Base-by-base conservation (phyloP, 2,797 vertebrate genomes). In the Rhynchonycteris naso region DNA sequence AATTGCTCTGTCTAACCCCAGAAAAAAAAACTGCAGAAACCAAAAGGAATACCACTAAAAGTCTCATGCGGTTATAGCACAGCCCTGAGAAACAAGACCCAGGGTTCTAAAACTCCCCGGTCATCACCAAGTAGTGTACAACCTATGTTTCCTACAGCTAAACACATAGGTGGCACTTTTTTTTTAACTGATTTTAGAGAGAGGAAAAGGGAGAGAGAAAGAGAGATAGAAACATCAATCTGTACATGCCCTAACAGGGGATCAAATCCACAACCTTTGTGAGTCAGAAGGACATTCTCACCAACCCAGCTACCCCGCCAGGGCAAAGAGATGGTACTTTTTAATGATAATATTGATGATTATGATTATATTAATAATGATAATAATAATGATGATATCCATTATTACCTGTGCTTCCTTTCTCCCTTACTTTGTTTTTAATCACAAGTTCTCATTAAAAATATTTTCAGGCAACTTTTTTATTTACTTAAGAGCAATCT, bases 391-490 rank as follows among this genome's bases (percentile, higher is more conserved):
- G 18, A 84, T n/a, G n/a, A n/a, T n/a, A n/a, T 8, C 22, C 50
- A 28, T 13, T 30, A 54, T 58, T 35, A 47, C 38, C 50, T 58
- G 18, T 43, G 11, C 21, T 82, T 95, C 18, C 58, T 76, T 38
- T 56, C 81, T 38, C 59, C n/a, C 52, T 69, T 18, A 10, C 5
- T 82, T 83, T 56, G 61, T 82, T 81, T 88, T 80, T 43, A 72
- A 63, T 91, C 85, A 95, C 5, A 79, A 58, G 43, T 80, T 95
- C 71, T 95, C 83, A 93, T 69, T 90, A 76, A 92, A 93, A 93
- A 89, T 92, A 79, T 47, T 95, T 88, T 82, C 83, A 69, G 30
- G 18, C 33, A 90, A 68, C 35, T 13, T 86, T 91, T 90, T 68
- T 82, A 89, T 52, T 76, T 81, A 63, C 21, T 88, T 79, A 92